Percentiles rank a stretch among this genome's conserved stretches.
phyloP scores from a whole-genome alignment of 92 coral and sea anemone genomes.

The Palythoa grandiflora region DNA sequence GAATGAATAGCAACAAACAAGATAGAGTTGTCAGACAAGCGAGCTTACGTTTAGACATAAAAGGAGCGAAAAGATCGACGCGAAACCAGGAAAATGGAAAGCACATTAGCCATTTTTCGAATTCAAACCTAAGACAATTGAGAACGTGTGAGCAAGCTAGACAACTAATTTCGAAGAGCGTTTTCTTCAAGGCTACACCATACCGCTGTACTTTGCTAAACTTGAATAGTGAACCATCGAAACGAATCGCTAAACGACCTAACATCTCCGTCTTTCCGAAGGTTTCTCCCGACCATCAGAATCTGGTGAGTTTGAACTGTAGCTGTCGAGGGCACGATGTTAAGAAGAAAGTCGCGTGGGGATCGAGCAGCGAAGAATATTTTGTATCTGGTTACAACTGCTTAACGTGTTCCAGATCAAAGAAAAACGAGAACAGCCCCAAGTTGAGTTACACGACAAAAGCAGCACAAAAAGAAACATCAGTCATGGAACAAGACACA shows the following conservation, averaged over 20 bases:
- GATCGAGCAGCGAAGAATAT: neutral
- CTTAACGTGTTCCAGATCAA: conserved; percentile 5
- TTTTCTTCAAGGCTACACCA: conserved; percentile 59
- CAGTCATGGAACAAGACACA: neutral
- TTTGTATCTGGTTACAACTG: neutral
- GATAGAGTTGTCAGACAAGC: neutral
- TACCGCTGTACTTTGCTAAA: conserved; percentile 61
- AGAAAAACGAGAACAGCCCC: neutral
- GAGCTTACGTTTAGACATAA: neutral
- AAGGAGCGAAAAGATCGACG: neutral
- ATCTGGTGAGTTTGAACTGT: conserved; percentile 15
- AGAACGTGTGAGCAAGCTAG: too few species aligned
- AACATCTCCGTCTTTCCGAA: neutral
- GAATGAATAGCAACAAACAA: conserved; percentile 10
- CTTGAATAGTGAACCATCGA: neutral
- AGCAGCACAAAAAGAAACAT: neutral
- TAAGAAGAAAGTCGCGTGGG: neutral
- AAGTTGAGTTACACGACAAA: neutral
- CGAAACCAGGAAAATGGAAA: conserved; percentile 7
- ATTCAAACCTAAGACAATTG: conserved; percentile 46
- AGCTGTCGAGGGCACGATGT: neutral
- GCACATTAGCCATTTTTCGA: conserved; percentile 40
- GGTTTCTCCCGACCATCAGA: neutral
- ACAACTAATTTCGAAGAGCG: conserved; percentile 31
- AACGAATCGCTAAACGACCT: neutral